These are phyloP conservation scores for Sisor rabdophorus DNA, from an alignment of 2,113 vertebrate genomes.

Conservation along the genomic window DNA sequence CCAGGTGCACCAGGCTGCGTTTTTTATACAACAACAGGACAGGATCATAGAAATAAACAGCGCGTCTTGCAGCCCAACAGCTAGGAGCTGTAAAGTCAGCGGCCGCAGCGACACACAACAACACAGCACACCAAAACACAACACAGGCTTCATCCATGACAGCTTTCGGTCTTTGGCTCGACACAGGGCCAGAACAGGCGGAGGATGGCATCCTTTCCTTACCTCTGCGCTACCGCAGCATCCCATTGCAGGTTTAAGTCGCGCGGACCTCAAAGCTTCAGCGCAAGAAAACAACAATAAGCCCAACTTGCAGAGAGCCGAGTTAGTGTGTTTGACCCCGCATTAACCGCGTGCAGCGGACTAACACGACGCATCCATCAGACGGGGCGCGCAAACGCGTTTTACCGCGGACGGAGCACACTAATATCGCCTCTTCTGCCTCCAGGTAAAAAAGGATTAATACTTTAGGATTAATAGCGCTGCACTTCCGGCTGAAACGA, in stretches of 20 bases:
- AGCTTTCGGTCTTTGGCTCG: not conserved
- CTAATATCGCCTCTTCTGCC: slow-evolving; percentile 46
- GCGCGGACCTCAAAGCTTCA: slow-evolving; percentile 58
- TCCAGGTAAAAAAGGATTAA: slow-evolving; percentile 61
- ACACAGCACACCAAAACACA: not conserved
- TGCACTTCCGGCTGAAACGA: slow-evolving; percentile 71
- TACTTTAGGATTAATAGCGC: slow-evolving; percentile 61
- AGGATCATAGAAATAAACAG: slow-evolving; percentile 58
- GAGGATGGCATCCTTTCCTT: slow-evolving; percentile 48
- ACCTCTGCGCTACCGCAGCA: slow-evolving; percentile 78
- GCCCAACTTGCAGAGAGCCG: slow-evolving; percentile 58
- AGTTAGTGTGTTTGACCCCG: slow-evolving; percentile 52
- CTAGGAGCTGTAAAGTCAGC: slow-evolving; percentile 11
- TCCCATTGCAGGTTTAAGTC: slow-evolving; percentile 72
- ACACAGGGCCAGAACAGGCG: not conserved
- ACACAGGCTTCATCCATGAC: not conserved
- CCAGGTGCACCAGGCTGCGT: not conserved
- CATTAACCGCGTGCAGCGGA: slow-evolving; percentile 50
- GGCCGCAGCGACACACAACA: not conserved
- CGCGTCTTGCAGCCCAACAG: slow-evolving; percentile 32
- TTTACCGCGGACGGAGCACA: slow-evolving; percentile 52
- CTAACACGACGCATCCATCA: slow-evolving; percentile 34
- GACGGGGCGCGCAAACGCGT: slow-evolving; percentile 46
- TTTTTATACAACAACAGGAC: not conserved
- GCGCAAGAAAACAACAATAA: slow-evolving; percentile 62